A percentile compares a stretch with the other conserved stretches of the same genome.
Conservation (phyloP, 2,113 vertebrate genomes). For the Nothoprocta perdicaria region DNA sequence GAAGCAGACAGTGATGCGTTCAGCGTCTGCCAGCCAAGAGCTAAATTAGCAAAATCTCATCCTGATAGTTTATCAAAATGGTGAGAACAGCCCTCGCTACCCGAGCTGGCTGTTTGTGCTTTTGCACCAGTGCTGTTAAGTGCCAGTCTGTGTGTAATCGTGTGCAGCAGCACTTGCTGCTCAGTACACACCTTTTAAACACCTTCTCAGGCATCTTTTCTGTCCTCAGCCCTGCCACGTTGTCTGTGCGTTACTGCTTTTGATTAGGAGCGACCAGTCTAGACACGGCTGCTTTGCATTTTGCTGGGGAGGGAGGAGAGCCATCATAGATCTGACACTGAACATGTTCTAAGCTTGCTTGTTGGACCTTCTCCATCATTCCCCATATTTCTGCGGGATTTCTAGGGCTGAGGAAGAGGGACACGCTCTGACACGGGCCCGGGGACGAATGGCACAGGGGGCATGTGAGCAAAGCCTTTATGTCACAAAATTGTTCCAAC, state of each 20-base stretch:
- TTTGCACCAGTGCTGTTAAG: no score
- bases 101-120: no score
- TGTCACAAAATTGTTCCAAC: not conserved
- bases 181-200: not conserved
- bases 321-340: not conserved
- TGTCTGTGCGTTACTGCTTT: not conserved
- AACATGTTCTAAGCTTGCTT: not conserved
- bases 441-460: not conserved
- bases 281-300: rapidly evolving
- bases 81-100: no score
- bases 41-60: no score
- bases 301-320: not conserved
- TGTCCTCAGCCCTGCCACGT: not conserved
- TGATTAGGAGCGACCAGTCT: not conserved
- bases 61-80: no score
- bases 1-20: no score
- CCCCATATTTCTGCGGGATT: not conserved
- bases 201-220: not conserved
- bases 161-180: no score
- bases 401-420: not conserved
- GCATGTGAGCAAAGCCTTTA: rapidly evolving
- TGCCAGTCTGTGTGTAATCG: no score
- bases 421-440: not conserved
- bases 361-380: not conserved
- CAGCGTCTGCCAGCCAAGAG: no score